phyloP scores from a whole-genome alignment of 2,888 invertebrate genomes.

The Luperina testacea region DNA sequence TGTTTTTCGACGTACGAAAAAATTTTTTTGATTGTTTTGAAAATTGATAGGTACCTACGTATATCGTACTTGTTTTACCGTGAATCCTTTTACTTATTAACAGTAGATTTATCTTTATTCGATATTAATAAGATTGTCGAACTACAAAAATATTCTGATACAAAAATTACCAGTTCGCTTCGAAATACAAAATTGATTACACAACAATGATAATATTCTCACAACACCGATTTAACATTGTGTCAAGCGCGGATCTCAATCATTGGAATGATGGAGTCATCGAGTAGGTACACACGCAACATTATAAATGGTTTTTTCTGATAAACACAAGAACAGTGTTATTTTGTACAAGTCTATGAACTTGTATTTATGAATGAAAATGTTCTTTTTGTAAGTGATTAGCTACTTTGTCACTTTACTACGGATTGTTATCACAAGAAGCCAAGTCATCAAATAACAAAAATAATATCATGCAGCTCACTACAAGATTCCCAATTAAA shows the following conservation, averaged over 20 bases:
- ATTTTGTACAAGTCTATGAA: background rate
- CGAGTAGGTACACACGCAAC: slow-evolving; percentile 10
- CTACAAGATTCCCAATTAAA: slow-evolving; percentile 1
- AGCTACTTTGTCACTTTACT: background rate
- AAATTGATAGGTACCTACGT: background rate
- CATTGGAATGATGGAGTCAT: slow-evolving; percentile 31
- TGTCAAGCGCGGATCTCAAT: slow-evolving; percentile 13
- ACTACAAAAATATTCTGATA: background rate
- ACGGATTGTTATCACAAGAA: background rate
- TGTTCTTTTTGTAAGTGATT: background rate
- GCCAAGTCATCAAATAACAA: background rate
- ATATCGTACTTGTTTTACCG: background rate
- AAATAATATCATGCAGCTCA: background rate
- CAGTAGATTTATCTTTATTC: background rate
- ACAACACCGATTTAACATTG: slow-evolving; percentile 11
- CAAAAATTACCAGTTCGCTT: background rate
- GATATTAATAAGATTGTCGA: background rate
- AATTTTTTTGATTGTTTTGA: too few relatives aligned
- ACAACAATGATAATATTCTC: slow-evolving; percentile 15
- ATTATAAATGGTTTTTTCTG: slow-evolving; percentile 22
- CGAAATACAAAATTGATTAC: slow-evolving; percentile 6
- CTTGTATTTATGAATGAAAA: slow-evolving; percentile 3
- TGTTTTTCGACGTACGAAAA: background rate
- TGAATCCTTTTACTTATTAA: background rate
- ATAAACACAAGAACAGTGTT: slow-evolving; percentile 14